Evolutionary conservation across 2,888 invertebrate species (phyloP).

Genomic region (Agrochola circellaris): DNA sequence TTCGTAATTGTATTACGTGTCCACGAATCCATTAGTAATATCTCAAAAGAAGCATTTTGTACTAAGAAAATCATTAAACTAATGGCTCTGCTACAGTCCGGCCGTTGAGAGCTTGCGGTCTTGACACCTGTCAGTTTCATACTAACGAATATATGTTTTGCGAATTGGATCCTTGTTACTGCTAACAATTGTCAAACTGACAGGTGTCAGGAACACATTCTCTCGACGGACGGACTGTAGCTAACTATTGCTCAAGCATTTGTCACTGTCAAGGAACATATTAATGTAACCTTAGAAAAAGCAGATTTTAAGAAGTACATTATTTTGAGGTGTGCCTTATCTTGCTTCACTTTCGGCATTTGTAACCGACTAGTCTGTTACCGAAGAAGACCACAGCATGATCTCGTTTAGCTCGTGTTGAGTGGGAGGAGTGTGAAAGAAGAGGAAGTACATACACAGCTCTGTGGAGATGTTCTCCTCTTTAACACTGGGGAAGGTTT

Average conservation of each 20-base stretch:
- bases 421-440: neutral
- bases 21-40: neutral
- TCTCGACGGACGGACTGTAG: too few relatives aligned
- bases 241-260: neutral
- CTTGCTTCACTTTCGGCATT: neutral
- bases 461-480: neutral
- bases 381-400: neutral
- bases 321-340: neutral
- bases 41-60: neutral
- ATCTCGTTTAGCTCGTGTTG: neutral
- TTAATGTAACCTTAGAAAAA: neutral
- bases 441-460: neutral
- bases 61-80: neutral
- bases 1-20: neutral
- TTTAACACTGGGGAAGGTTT: neutral
- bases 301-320: too few relatives aligned
- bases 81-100: neutral
- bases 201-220: too few relatives aligned
- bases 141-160: too few relatives aligned
- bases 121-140: too few relatives aligned
- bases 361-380: neutral
- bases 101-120: too few relatives aligned
- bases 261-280: neutral
- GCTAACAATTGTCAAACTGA: too few relatives aligned
- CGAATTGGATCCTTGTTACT: too few relatives aligned